These are phyloP conservation scores for Macroramphosus scolopax DNA, from an alignment of 2,797 vertebrate genomes.

Conservation along the genomic window DNA sequence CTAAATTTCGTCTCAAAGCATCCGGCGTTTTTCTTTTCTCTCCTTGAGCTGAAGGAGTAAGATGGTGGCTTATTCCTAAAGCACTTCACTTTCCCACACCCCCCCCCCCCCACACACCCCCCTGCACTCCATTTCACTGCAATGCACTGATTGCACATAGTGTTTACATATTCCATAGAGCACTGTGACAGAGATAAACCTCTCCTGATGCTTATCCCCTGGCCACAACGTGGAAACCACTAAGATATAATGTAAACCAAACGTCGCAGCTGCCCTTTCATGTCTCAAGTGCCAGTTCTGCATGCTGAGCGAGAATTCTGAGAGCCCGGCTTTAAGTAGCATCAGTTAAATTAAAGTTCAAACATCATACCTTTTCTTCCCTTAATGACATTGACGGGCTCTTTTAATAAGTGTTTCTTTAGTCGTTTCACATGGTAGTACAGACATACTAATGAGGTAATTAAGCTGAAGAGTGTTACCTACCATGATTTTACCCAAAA, in stretches of 20 bases:
- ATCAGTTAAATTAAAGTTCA: slow-evolving; percentile 47
- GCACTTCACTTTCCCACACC: slow-evolving; percentile 56
- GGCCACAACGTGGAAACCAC: slow-evolving; percentile 77
- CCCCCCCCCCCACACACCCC: slow-evolving; percentile 28
- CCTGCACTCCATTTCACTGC: slow-evolving; percentile 54
- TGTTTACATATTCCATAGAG: slow-evolving; percentile 82
- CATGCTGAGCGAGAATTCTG: slow-evolving; percentile 58
- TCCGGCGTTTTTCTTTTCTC: slow-evolving; percentile 56
- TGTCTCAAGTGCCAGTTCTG: slow-evolving; percentile 74
- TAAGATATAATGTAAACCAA: slow-evolving; percentile 79
- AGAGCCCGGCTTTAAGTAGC: slow-evolving; percentile 58
- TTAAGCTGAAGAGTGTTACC: neutral
- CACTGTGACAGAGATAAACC: slow-evolving; percentile 77
- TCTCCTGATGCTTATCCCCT: slow-evolving; percentile 79
- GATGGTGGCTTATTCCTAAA: slow-evolving; percentile 56
- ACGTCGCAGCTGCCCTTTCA: slow-evolving; percentile 72
- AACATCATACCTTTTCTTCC: slow-evolving; percentile 10
- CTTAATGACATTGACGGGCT: slow-evolving; percentile 32
- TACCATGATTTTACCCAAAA: slow-evolving; percentile 1
- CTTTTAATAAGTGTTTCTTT: slow-evolving; percentile 19
- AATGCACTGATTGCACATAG: slow-evolving; percentile 70
- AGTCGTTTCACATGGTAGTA: slow-evolving; percentile 15
- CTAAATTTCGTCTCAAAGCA: too few species aligned
- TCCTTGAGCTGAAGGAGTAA: slow-evolving; percentile 44
- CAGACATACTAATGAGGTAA: slow-evolving; percentile 1